Evolutionary conservation across 1,140 invertebrate genomes (phyloP).

Genomic region (Pseudoatta argentina): DNA sequence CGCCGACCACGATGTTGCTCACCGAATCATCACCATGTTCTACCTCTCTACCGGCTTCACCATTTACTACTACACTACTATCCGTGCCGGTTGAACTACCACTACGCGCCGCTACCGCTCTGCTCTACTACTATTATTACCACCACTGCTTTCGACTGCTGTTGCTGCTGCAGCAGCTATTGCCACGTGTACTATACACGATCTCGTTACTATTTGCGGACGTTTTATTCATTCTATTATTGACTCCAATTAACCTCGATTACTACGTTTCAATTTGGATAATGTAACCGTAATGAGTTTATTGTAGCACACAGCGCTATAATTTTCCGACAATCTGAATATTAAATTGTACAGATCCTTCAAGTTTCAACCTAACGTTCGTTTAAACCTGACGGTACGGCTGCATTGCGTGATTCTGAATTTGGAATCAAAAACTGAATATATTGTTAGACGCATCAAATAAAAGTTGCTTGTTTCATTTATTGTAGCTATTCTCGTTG

Average conservation of each 20-base stretch:
- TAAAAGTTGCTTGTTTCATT: background rate
- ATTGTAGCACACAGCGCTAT: background rate
- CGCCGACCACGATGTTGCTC: slow-evolving; percentile 74
- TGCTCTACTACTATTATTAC: slow-evolving; percentile 52
- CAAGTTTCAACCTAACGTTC: background rate
- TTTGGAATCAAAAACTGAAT: background rate
- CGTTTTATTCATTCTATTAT: slow-evolving; percentile 24
- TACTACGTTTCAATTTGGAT: slow-evolving; percentile 32
- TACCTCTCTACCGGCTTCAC: slow-evolving; percentile 64
- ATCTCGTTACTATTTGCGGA: slow-evolving; percentile 44
- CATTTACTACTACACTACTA: slow-evolving; percentile 66
- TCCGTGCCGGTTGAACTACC: slow-evolving; percentile 40
- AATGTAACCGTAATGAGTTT: slow-evolving; percentile 11
- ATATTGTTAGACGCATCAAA: background rate
- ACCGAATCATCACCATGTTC: slow-evolving; percentile 80
- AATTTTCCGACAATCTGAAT: slow-evolving; percentile 28
- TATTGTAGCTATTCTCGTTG: background rate
- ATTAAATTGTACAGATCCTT: slow-evolving; percentile 11
- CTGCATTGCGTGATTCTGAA: background rate
- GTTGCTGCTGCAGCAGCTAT: background rate
- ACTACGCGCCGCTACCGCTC: slow-evolving; percentile 34
- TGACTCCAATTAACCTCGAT: slow-evolving; percentile 33
- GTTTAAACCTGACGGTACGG: background rate
- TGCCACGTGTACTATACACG: background rate
- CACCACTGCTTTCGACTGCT: slow-evolving; percentile 27